phyloP scores from a whole-genome alignment of 1,140 invertebrate species.

The Periplaneta americana region DNA sequence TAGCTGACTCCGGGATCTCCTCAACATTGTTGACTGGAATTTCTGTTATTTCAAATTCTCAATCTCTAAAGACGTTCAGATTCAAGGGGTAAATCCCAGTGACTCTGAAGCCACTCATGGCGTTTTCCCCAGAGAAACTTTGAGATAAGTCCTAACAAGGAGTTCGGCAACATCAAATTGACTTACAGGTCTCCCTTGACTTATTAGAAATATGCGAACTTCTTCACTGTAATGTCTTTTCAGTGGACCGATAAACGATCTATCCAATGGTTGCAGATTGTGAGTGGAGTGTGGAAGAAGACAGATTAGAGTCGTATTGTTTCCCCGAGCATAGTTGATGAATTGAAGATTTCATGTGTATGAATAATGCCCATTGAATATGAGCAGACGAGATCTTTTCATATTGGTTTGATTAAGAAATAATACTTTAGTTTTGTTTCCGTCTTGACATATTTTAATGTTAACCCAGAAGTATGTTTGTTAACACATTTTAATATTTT shows the following conservation, averaged over 20 bases:
- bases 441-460: too few species aligned
- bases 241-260: conserved; percentile 29
- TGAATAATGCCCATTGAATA: conserved; percentile 35
- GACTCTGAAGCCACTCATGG: conserved; percentile 27
- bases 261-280: conserved; percentile 37
- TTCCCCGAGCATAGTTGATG: conserved; percentile 30
- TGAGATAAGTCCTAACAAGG: not conserved
- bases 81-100: conserved; percentile 31
- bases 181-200: too few species aligned
- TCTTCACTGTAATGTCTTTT: too few species aligned
- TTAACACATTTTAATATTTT: too few species aligned
- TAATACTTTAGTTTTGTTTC: too few species aligned
- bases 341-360: conserved; percentile 35
- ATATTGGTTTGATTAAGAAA: conserved; percentile 18
- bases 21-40: not conserved
- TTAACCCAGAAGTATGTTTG: too few species aligned
- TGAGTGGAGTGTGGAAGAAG: conserved; percentile 34
- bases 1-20: not conserved
- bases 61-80: conserved; percentile 23
- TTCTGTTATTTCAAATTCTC: not conserved
- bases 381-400: conserved; percentile 28
- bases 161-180: not conserved
- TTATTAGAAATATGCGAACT: too few species aligned
- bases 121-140: not conserved
- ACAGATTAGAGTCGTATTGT: conserved; percentile 32